Evolutionary conservation across 1,140 invertebrate genomes (phyloP).

Genomic region (Heliconius congener): DNA sequence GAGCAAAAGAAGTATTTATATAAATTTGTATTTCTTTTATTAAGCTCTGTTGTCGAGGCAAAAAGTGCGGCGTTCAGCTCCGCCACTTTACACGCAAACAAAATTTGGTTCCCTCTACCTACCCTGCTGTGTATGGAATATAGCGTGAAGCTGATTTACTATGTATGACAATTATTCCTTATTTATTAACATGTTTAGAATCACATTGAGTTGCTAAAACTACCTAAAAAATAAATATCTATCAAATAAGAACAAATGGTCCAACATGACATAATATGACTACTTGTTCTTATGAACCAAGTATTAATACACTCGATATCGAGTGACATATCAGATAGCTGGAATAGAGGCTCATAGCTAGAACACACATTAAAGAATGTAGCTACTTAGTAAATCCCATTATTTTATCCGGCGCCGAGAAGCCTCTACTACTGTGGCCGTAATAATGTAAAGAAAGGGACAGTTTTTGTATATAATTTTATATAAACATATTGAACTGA

Average conservation of each 20-base stretch:
- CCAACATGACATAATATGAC: background rate
- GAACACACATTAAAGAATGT: conserved; percentile 25
- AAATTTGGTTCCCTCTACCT: too few species aligned
- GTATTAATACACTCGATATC: conserved; percentile 3
- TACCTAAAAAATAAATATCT: background rate
- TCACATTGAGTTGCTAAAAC: background rate
- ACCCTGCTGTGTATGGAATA: too few species aligned
- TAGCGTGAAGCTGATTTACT: too few species aligned
- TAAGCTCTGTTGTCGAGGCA: too few species aligned
- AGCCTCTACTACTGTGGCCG: conserved; percentile 28
- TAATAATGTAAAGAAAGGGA: background rate
- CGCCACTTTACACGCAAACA: too few species aligned
- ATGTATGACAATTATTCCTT: too few species aligned
- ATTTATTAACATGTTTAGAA: background rate
- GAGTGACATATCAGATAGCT: conserved; percentile 17
- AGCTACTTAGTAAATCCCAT: conserved; percentile 33
- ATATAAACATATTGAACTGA: background rate
- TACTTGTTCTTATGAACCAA: conserved; percentile 4
- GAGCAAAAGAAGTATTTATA: too few species aligned
- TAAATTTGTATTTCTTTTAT: too few species aligned
- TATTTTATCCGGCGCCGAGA: conserved; percentile 38
- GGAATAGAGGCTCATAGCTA: background rate
- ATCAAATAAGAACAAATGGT: background rate
- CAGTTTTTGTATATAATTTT: background rate
- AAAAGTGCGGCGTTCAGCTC: too few species aligned